These are phyloP conservation scores for Muraenolepis orangiensis DNA, from an alignment of 2,797 vertebrate species.

Conservation along the genomic window DNA sequence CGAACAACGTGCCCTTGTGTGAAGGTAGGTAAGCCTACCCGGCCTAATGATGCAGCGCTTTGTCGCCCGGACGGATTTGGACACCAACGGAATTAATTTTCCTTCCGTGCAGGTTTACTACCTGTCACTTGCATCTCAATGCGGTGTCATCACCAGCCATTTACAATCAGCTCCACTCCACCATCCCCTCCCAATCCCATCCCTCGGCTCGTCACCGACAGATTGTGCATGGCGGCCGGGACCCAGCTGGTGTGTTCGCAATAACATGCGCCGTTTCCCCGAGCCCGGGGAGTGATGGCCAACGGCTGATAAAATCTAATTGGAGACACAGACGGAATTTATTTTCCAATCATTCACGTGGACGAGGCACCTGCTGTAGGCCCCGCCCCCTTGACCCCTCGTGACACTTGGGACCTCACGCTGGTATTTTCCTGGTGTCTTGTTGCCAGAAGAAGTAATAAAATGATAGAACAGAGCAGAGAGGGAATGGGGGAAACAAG, in stretches of 20 bases:
- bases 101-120: slow-evolving; percentile 59
- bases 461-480: slow-evolving; percentile 14
- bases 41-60: neutral
- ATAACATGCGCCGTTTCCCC: slow-evolving; percentile 66
- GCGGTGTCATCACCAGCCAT: slow-evolving; percentile 27
- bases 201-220: slow-evolving; percentile 58
- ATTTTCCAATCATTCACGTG: slow-evolving; percentile 51
- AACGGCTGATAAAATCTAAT: slow-evolving; percentile 50
- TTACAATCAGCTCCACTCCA: slow-evolving; percentile 24
- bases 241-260: slow-evolving; percentile 68
- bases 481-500: neutral
- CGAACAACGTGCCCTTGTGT: slow-evolving; percentile 7
- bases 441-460: slow-evolving; percentile 21
- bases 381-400: slow-evolving; percentile 19
- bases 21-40: too few species aligned
- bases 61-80: slow-evolving; percentile 17
- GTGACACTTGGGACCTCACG: slow-evolving; percentile 32
- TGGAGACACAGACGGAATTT: slow-evolving; percentile 60
- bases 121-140: slow-evolving; percentile 56
- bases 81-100: slow-evolving; percentile 38
- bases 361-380: slow-evolving; percentile 52
- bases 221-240: slow-evolving; percentile 34
- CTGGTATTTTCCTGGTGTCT: slow-evolving; percentile 35
- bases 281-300: slow-evolving; percentile 29
- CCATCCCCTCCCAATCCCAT: slow-evolving; percentile 1